A percentile compares a stretch with the other conserved stretches of the same genome.
Evolutionary conservation across 1,140 invertebrate genomes (phyloP).

Genomic region (Musca domestica): DNA sequence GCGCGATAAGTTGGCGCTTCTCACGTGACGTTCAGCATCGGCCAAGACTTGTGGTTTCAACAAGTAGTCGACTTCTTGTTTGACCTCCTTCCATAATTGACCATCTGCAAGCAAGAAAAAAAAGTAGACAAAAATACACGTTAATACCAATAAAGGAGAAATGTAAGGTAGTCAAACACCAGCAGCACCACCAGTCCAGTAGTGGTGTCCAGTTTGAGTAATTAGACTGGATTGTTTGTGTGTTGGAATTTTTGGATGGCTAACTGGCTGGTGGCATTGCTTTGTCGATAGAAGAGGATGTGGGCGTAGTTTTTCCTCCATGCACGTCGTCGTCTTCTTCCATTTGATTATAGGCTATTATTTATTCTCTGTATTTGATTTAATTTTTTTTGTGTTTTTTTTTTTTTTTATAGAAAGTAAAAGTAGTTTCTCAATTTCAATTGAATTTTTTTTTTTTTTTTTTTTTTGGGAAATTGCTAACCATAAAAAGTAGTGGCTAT

Average conservation of each 20-base stretch:
- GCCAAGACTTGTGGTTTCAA: conserved; percentile 60
- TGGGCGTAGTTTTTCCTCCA: background rate
- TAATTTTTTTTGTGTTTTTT: background rate
- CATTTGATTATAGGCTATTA: too few species aligned
- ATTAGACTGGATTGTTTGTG: background rate
- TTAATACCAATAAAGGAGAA: background rate
- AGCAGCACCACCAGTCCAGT: too few species aligned
- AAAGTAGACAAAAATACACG: conserved; percentile 18
- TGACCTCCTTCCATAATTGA: conserved; percentile 68
- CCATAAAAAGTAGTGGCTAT: too few species aligned
- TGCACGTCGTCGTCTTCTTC: too few species aligned
- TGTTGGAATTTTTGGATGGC: background rate
- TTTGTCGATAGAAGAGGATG: conserved; percentile 3
- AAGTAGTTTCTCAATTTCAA: conserved; percentile 5
- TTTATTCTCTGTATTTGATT: too few species aligned
- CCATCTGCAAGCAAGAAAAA: conserved; percentile 57
- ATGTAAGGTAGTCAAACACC: too few species aligned
- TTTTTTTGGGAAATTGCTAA: too few species aligned
- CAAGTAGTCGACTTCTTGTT: conserved; percentile 65
- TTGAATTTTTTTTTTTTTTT: too few species aligned
- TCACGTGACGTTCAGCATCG: conserved; percentile 58
- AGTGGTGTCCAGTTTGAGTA: background rate
- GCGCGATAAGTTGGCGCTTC: conserved; percentile 60
- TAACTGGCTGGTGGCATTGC: background rate
- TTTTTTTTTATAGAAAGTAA: conserved; percentile 10